Percentiles rank a stretch among this genome's conserved stretches.
phyloP scores from a whole-genome alignment of 2,888 invertebrate genomes.

The Ypsolopha sequella region DNA sequence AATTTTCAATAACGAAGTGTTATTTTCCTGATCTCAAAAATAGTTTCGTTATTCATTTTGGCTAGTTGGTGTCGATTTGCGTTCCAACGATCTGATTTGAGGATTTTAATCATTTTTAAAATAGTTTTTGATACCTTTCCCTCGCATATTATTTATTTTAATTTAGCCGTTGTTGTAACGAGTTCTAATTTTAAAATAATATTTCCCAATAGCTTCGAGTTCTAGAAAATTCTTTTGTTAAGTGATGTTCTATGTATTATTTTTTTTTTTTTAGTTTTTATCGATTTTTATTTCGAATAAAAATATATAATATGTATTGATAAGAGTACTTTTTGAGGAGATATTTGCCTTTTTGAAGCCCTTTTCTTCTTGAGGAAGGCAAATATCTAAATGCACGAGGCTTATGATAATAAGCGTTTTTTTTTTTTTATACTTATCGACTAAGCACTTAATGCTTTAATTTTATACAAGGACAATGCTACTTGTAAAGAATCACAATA shows the following conservation, averaged over 20 bases:
- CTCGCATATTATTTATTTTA: constrained; percentile 6
- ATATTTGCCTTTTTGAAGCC: not conserved
- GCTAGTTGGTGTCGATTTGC: constrained; percentile 30
- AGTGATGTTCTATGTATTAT: constrained; percentile 35
- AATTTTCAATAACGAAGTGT: constrained; percentile 10
- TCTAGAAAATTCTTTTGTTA: constrained; percentile 18
- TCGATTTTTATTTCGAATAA: constrained; percentile 10
- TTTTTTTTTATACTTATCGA: too few species aligned
- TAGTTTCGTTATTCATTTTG: constrained; percentile 16
- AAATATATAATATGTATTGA: not conserved
- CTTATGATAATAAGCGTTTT: too few species aligned
- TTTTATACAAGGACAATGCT: too few species aligned
- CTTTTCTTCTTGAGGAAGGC: too few species aligned
- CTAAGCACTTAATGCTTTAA: too few species aligned
- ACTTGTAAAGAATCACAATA: too few species aligned
- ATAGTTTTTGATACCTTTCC: constrained; percentile 4
- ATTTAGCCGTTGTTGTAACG: not conserved
- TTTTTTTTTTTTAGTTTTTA: constrained; percentile 27
- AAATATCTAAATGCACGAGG: too few species aligned
- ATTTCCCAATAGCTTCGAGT: constrained; percentile 13
- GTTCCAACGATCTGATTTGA: constrained; percentile 41
- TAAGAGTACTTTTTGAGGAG: not conserved
- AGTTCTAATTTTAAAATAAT: not conserved
- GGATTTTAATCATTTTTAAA: constrained; percentile 6
- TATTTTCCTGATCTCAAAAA: constrained; percentile 9